Evolutionary conservation across 2,888 invertebrate species (phyloP), one percentile per base, ranked within the genome.

Genomic region (Papilio demoleus): DNA sequence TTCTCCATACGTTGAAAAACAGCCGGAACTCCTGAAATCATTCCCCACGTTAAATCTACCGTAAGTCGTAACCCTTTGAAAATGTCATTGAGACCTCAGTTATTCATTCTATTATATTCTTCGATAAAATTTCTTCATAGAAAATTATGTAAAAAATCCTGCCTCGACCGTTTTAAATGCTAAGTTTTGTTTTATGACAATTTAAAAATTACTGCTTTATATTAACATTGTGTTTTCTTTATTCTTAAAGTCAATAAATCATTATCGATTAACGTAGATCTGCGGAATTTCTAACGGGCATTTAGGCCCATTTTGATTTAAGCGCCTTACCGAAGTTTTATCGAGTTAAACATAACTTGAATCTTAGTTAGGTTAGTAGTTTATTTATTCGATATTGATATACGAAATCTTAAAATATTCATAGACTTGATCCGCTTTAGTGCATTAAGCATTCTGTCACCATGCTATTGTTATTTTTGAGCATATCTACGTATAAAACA

Each of bases 1-100:
- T 83, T 81, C 83, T 83, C 80, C 84, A 85, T 85, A 80, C 84
- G 82, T 80, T 86, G 84, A 84, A 86, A 87, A 86, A 86, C 80
- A 79, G 80, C 84, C 78, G 81, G 81, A 84, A 80, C 80, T 76
- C 74, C 75, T 78, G 79, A 79, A 80, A 80, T 80, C 77, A 79
- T 85, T 83, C 74, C 75, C 74, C 67, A 77, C 77, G 79, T 78
- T 80, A 77, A 81, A 81, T 79, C 76, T 77, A 75, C 72, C 72
- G 77, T 75, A 70, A 72, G 69, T 71, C 75, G 73, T 73, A 56
- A 71, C 69, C 73, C 68, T 73, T 73, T 73, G 74, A 71, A 74
- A 70, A 76, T 73, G 72, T 73, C 70, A 66, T 70, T 71, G 70
- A 67, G 69, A 73, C 70, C 70, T 73, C 69, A 70, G 72, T 71